Percentiles rank a stretch among this genome's conserved stretches.
Evolutionary conservation across 2,888 invertebrate species (phyloP).

Genomic region (Odontocerum albicorne): DNA sequence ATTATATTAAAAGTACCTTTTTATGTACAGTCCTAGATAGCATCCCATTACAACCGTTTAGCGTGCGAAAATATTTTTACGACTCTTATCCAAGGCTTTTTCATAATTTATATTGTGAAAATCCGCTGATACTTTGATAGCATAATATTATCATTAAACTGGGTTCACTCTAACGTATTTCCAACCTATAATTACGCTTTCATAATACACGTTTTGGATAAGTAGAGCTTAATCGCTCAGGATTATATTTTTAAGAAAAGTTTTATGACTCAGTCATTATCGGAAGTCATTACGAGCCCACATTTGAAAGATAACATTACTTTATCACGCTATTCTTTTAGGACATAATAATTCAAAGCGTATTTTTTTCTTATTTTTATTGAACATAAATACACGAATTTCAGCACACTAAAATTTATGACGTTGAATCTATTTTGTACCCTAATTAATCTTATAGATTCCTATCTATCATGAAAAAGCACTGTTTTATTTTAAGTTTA

Average conservation of each 20-base stretch:
- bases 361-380: too few relatives aligned
- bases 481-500: too few relatives aligned
- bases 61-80: slow-evolving; percentile 15
- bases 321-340: slow-evolving; percentile 17
- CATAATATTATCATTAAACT: slow-evolving; percentile 22
- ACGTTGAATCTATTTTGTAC: too few relatives aligned
- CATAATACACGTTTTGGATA: slow-evolving; percentile 20
- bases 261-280: slow-evolving; percentile 20
- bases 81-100: slow-evolving; percentile 6
- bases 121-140: slow-evolving; percentile 20
- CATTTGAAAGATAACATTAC: slow-evolving; percentile 16
- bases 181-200: slow-evolving; percentile 19
- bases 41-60: too few relatives aligned
- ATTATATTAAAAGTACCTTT: too few relatives aligned
- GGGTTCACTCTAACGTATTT: slow-evolving; percentile 10
- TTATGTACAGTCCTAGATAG: too few relatives aligned
- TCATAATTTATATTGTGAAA: slow-evolving; percentile 20
- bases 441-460: too few relatives aligned
- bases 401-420: too few relatives aligned
- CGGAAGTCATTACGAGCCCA: slow-evolving; percentile 19
- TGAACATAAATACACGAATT: too few relatives aligned
- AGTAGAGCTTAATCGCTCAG: slow-evolving; percentile 13
- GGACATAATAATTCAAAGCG: too few relatives aligned
- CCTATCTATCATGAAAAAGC: too few relatives aligned
- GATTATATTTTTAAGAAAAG: slow-evolving; percentile 19